phyloP scores from a whole-genome alignment of 2,797 vertebrate genomes.

The Xerus rutilus region DNA sequence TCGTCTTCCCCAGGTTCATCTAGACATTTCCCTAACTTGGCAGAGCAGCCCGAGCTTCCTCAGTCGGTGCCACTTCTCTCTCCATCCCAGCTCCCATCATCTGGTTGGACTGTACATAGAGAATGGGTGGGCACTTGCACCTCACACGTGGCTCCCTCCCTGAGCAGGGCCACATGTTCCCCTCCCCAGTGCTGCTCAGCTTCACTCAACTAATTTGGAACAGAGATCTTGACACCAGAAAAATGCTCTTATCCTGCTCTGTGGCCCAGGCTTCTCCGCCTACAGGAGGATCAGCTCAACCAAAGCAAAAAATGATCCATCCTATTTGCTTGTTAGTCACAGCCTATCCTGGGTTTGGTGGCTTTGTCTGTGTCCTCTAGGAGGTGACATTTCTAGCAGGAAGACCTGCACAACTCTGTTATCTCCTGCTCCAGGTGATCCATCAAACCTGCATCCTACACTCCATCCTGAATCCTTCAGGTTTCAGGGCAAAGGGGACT shows the following conservation, averaged over 20 bases:
- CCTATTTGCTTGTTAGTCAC: slow-evolving; percentile 30
- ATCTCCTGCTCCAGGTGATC: neutral
- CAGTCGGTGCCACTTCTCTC: neutral
- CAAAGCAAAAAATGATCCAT: neutral
- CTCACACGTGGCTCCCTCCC: neutral
- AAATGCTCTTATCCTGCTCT: slow-evolving; percentile 60
- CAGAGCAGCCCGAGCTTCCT: neutral
- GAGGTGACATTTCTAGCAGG: neutral
- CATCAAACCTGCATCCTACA: neutral
- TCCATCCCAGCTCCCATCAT: neutral
- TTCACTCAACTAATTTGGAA: slow-evolving; percentile 67
- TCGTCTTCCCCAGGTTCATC: neutral
- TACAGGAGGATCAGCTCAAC: neutral
- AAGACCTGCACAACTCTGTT: neutral
- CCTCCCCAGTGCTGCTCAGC: neutral
- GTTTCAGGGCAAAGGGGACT: neutral
- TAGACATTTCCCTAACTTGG: neutral
- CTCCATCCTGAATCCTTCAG: neutral
- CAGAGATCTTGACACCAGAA: slow-evolving; percentile 64
- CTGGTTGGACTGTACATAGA: neutral
- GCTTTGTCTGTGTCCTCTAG: slow-evolving; percentile 33
- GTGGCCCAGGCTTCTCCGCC: neutral
- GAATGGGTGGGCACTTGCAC: neutral
- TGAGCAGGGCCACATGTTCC: slow-evolving; percentile 47
- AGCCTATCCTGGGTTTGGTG: neutral